Evolutionary conservation across 2,888 invertebrate genomes (phyloP).

Genomic region (Amblyjoppa fuscipennis): DNA sequence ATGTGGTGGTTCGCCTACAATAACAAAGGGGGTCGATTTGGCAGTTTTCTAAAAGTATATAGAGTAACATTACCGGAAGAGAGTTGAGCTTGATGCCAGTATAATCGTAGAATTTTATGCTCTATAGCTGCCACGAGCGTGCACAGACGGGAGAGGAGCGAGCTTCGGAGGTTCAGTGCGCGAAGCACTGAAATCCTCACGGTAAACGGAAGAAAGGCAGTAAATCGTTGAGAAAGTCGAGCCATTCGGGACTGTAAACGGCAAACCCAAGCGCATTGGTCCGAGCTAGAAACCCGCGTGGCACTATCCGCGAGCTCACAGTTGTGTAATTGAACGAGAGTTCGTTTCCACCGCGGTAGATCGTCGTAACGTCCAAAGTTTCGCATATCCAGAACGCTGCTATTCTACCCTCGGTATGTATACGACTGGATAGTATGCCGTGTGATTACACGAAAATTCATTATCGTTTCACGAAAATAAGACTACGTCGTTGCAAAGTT

Average conservation of each 20-base stretch:
- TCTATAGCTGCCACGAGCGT: slow-evolving; percentile 34
- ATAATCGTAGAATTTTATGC: slow-evolving; percentile 65
- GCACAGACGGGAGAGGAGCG: slow-evolving; percentile 32
- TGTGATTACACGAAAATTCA: slow-evolving; percentile 10
- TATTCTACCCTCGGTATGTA: slow-evolving; percentile 9
- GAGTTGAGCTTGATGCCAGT: slow-evolving; percentile 49
- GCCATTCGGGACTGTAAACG: slow-evolving; percentile 65
- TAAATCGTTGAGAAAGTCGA: slow-evolving; percentile 65
- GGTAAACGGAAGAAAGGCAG: slow-evolving; percentile 58
- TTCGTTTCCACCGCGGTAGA: slow-evolving; percentile 65
- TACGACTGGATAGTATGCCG: slow-evolving; percentile 19
- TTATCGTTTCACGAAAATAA: slow-evolving; percentile 13
- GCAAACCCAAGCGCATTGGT: slow-evolving; percentile 65
- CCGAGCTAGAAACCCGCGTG: slow-evolving; percentile 44
- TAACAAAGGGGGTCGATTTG: not conserved
- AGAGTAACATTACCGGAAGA: slow-evolving; percentile 27
- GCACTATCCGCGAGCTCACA: slow-evolving; percentile 34
- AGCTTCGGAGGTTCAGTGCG: not conserved
- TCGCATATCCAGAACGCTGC: slow-evolving; percentile 60
- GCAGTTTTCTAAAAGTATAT: slow-evolving; percentile 9
- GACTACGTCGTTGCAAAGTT: not conserved
- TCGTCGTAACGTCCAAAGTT: slow-evolving; percentile 69
- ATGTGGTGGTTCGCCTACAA: not conserved
- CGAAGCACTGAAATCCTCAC: slow-evolving; percentile 45
- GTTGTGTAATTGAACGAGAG: slow-evolving; percentile 68